Conservation (phyloP, 2,888 invertebrate genomes). For the Agonopterix arenella region DNA sequence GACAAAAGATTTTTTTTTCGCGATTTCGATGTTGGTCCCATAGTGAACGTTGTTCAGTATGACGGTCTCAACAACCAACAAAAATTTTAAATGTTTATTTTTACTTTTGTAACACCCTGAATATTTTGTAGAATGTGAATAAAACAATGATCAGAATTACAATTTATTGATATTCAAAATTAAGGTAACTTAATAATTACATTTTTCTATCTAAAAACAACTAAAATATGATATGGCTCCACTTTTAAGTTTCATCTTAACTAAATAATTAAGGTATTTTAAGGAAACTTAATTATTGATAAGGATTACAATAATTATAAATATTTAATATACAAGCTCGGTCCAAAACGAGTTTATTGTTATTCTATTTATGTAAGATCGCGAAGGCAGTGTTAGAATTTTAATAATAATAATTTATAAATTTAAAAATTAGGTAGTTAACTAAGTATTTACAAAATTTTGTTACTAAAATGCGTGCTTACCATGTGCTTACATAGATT, state of each 20-base stretch:
- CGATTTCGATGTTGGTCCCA: too few species aligned
- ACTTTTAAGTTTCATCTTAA: slow-evolving; percentile 23
- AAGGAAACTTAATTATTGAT: background rate
- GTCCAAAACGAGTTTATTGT: background rate
- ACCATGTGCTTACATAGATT: slow-evolving; percentile 19
- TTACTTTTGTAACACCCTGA: too few species aligned
- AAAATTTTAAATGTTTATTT: too few species aligned
- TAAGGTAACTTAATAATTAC: slow-evolving; percentile 64
- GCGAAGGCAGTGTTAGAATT: slow-evolving; percentile 17
- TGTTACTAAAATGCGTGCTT: background rate
- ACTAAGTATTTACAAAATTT: slow-evolving; percentile 14
- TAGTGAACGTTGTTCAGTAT: too few species aligned
- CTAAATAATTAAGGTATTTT: background rate
- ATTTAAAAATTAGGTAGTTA: background rate
- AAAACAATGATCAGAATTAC: slow-evolving; percentile 20
- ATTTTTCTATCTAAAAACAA: slow-evolving; percentile 30
- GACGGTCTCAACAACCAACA: too few species aligned
- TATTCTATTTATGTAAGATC: slow-evolving; percentile 1
- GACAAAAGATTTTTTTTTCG: too few species aligned
- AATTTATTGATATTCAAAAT: slow-evolving; percentile 17
- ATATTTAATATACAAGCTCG: background rate
- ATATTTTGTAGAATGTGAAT: too few species aligned
- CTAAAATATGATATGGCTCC: slow-evolving; percentile 64
- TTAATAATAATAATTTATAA: slow-evolving; percentile 2
- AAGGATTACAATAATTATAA: background rate